Evolutionary conservation across 2,797 vertebrate genomes (phyloP).

Genomic region (Tarsius wallacei): DNA sequence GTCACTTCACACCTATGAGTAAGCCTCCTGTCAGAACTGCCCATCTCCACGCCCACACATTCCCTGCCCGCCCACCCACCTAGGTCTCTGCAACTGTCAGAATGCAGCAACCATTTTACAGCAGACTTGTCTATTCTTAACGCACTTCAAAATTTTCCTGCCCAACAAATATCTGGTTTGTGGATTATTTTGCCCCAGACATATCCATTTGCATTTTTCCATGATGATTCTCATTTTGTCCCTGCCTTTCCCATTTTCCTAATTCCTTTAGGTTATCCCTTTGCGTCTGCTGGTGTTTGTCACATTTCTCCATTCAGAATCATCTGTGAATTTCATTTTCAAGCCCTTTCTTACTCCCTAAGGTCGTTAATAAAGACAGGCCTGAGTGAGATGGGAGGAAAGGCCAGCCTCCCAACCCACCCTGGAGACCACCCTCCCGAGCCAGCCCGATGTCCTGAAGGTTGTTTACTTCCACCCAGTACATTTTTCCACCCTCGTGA

Average conservation of each 20-base stretch:
- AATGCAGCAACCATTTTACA: neutral
- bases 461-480: conserved; percentile 62
- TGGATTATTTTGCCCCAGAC: conserved; percentile 76
- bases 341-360: conserved; percentile 48
- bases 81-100: neutral
- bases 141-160: conserved; percentile 20
- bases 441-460: conserved; percentile 3
- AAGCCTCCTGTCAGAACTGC: neutral
- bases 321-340: conserved; percentile 83
- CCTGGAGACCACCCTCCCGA: conserved; percentile 49
- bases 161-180: conserved; percentile 77
- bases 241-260: conserved; percentile 81
- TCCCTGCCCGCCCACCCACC: neutral
- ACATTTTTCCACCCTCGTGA: conserved; percentile 77
- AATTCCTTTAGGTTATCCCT: conserved; percentile 79
- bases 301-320: conserved; percentile 64
- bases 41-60: neutral
- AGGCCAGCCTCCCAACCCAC: conserved; percentile 12
- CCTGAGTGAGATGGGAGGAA: conserved; percentile 47
- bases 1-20: neutral
- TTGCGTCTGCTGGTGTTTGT: conserved; percentile 68
- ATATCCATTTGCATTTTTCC: conserved; percentile 81
- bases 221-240: conserved; percentile 63
- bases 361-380: conserved; percentile 70
- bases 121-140: neutral